A percentile compares a stretch with the other conserved stretches of the same genome.
phyloP scores from a whole-genome alignment of 2,888 invertebrate species.

The Platycnemis pennipes region DNA sequence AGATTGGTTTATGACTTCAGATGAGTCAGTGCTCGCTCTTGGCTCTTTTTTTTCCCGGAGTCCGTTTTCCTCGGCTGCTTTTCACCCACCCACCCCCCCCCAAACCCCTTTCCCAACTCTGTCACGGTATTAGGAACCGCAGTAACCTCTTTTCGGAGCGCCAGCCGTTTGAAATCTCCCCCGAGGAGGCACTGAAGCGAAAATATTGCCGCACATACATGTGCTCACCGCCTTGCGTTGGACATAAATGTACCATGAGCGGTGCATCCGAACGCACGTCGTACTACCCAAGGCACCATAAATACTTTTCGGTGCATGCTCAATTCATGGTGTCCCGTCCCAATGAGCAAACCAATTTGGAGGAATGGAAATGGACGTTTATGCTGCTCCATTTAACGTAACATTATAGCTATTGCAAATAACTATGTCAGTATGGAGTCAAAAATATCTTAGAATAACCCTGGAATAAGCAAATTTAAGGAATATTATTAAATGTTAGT shows the following conservation, averaged over 20 bases:
- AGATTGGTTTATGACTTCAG: constrained; percentile 1
- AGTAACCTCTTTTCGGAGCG: background rate
- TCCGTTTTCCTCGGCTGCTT: background rate
- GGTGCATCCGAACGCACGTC: background rate
- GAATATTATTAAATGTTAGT: no score
- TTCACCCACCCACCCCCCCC: background rate
- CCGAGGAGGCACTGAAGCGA: background rate
- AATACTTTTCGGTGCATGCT: background rate
- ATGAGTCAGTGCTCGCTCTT: background rate
- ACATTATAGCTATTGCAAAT: no score
- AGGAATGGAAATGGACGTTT: background rate
- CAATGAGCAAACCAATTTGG: background rate
- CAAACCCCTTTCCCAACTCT: no score
- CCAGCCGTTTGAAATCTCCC: constrained; percentile 1
- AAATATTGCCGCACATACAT: background rate
- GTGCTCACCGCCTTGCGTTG: background rate
- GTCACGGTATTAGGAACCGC: background rate
- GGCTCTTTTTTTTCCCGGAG: background rate
- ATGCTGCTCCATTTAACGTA: background rate
- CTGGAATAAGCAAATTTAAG: no score
- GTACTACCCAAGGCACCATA: background rate
- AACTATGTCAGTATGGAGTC: no score
- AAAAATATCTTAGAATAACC: no score
- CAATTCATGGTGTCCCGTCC: background rate
- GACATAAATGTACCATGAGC: background rate